These are phyloP conservation scores for Urechis unicinctus DNA, from an alignment of 2,888 invertebrate species.

Conservation along the genomic window DNA sequence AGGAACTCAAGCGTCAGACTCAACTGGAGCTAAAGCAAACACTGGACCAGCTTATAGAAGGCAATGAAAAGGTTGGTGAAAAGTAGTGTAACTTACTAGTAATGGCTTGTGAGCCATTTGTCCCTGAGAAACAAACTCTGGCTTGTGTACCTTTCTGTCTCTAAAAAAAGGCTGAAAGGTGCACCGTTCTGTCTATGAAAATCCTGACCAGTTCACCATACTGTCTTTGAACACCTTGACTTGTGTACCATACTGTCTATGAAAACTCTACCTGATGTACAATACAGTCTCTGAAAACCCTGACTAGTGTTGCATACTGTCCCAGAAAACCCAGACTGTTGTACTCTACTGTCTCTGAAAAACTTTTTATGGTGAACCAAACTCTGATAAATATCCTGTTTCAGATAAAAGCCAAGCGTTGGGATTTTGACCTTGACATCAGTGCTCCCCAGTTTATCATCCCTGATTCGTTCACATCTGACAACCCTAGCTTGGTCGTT, in stretches of 20 bases:
- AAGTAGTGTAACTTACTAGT: too few relatives aligned
- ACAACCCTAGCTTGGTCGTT: slow-evolving; percentile 57
- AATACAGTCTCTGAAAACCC: too few relatives aligned
- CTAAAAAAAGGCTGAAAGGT: not conserved
- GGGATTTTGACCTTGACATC: slow-evolving; percentile 85
- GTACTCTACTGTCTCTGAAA: too few relatives aligned
- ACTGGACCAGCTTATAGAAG: slow-evolving; percentile 58
- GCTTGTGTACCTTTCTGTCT: not conserved
- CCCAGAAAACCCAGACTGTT: too few relatives aligned
- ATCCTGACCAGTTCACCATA: too few relatives aligned
- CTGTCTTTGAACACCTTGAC: too few relatives aligned
- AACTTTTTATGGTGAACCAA: too few relatives aligned
- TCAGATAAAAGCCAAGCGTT: slow-evolving; percentile 48
- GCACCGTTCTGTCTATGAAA: too few relatives aligned
- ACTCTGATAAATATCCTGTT: too few relatives aligned
- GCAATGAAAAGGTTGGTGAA: slow-evolving; percentile 35
- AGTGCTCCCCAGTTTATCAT: slow-evolving; percentile 86
- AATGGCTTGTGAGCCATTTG: not conserved
- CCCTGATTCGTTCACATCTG: slow-evolving; percentile 59
- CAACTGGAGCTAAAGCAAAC: slow-evolving; percentile 69
- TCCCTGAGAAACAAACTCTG: not conserved
- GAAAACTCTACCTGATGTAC: too few relatives aligned
- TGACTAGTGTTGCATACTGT: too few relatives aligned
- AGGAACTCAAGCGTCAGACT: slow-evolving; percentile 62
- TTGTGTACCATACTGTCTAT: too few relatives aligned